Conservation (phyloP, 2,113 vertebrate species). For the Pyxicephalus adspersus region DNA sequence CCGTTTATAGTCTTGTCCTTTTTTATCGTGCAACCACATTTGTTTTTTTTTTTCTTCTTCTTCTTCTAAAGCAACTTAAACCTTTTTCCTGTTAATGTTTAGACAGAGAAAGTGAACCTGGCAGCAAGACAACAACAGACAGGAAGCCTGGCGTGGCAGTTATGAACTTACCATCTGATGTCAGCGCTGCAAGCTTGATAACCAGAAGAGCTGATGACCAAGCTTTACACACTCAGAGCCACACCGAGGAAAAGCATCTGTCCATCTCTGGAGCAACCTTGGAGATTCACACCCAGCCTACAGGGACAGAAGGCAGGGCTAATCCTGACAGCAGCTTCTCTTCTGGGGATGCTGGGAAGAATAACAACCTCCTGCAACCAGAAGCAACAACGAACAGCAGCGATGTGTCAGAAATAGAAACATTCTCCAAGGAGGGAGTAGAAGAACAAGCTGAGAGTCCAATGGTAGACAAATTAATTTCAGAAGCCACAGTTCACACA, state of each 20-base stretch:
- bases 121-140: constrained; percentile 60
- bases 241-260: constrained; percentile 67
- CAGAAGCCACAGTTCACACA: constrained; percentile 57
- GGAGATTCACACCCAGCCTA: constrained; percentile 68
- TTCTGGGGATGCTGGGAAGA: constrained; percentile 58
- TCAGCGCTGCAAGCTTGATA: constrained; percentile 44
- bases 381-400: constrained; percentile 61
- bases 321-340: constrained; percentile 60
- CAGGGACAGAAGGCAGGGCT: constrained; percentile 62
- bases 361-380: constrained; percentile 60
- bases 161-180: constrained; percentile 44
- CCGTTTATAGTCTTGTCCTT: constrained; percentile 42
- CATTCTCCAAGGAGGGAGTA: constrained; percentile 48
- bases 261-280: constrained; percentile 56
- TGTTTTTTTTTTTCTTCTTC: constrained; percentile 64
- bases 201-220: constrained; percentile 45
- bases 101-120: constrained; percentile 68
- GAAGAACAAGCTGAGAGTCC: constrained; percentile 55
- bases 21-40: constrained; percentile 36
- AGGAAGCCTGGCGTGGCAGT: constrained; percentile 52
- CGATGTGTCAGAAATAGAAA: constrained; percentile 61
- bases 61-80: constrained; percentile 53
- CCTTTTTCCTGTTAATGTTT: constrained; percentile 64
- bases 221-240: constrained; percentile 61
- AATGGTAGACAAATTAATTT: constrained; percentile 63